Evolutionary conservation across 1,140 invertebrate genomes (phyloP), one percentile per base, ranked within the genome.

Genomic region (Anthonomus grandis): DNA sequence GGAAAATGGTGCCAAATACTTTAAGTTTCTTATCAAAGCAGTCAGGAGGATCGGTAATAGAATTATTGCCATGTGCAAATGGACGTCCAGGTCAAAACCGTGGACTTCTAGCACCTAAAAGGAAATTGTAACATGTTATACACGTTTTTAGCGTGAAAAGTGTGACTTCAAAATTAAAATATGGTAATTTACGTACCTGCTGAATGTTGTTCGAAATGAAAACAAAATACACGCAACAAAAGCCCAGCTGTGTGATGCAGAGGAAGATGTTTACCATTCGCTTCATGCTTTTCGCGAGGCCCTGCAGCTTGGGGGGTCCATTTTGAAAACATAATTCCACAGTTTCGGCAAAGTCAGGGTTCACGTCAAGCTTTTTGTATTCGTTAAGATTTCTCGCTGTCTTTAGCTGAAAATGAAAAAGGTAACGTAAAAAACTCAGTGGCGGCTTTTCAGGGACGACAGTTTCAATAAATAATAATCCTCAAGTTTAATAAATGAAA

Each of bases 161-260:
- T 34, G 2, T 34, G 2, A 12, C 13, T 34, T 34, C 31, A 34
- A 34, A 13, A 12, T 12, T 12, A 34, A 34, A 34, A 34, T 34
- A 2, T 34, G 47, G 24, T 2, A 12, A 13, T 34, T 41, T 13
- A 10, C 1, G 38, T 73, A 90, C 88, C 81, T 87, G 80, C 72
- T 87, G 79, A 57, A 91, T 71, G 72, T 90, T 95, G 37, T 83
- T 83, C 17, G 90, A 85, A 63, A 96, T 88, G 75, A 96, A 97
- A 24, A 96, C 87, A 67, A 94, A 89, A 76, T 97, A 97, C 17
- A 96, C 89, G 76, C 91, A 94, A 74, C 93, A 97, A 76, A 97
- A 96, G 61, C 94, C 93, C 59, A 96, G 76, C 77, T 97, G 94
- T 23, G 92, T 95, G 44, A 95, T 76, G 68, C 91, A 90, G 27